Conservation (phyloP, 1,140 invertebrate genomes). For the Macrostomum lignano region DNA sequence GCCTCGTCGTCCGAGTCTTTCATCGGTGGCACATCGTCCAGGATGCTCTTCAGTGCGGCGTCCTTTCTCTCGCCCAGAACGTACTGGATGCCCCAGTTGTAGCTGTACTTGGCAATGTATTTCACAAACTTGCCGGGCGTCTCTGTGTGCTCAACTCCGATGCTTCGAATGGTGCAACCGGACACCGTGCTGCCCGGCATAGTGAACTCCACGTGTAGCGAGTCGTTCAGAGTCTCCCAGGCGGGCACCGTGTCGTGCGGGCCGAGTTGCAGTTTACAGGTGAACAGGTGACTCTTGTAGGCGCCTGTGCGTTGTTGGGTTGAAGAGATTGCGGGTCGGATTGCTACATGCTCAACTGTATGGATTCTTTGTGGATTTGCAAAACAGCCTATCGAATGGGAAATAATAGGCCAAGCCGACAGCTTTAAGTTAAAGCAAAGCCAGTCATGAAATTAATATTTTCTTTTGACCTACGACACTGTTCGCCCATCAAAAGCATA, state of each 20-base stretch:
- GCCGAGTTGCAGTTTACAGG: constrained; percentile 2
- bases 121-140: constrained; percentile 4
- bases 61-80: neutral
- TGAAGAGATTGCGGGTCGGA: too few relatives aligned
- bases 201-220: constrained; percentile 3
- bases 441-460: too few relatives aligned
- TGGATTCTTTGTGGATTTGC: too few relatives aligned
- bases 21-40: constrained; percentile 3
- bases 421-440: too few relatives aligned
- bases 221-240: neutral
- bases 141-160: constrained; percentile 3
- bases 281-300: constrained; percentile 4
- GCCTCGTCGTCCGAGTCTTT: neutral
- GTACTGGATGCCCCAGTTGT: constrained; percentile 2
- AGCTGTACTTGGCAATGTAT: neutral
- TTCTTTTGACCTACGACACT: too few relatives aligned
- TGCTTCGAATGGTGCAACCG: neutral
- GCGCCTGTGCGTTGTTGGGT: too few relatives aligned
- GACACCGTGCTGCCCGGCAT: constrained; percentile 4
- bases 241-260: constrained; percentile 2
- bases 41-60: neutral
- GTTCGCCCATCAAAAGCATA: too few relatives aligned
- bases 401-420: too few relatives aligned
- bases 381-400: too few relatives aligned
- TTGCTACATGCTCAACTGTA: too few relatives aligned